A percentile compares a stretch with the other conserved stretches of the same genome.
Conservation (phyloP, 2,113 vertebrate genomes). For the Larimichthys crocea region DNA sequence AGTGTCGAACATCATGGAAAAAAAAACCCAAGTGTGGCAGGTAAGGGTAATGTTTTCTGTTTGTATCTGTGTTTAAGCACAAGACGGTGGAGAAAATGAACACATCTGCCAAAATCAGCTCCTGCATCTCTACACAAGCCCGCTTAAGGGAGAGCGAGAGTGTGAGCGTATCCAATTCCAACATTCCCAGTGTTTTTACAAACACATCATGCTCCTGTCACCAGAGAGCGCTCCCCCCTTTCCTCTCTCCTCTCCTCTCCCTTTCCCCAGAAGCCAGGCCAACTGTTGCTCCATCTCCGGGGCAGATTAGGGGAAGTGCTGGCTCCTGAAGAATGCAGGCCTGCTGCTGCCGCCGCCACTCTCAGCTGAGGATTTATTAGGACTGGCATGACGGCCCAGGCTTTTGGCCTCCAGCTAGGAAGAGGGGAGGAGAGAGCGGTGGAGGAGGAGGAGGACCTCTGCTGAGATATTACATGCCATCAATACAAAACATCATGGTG, state of each 20-base stretch:
- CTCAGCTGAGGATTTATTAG: constrained; percentile 77
- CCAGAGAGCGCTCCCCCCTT: constrained; percentile 30
- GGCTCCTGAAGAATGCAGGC: constrained; percentile 78
- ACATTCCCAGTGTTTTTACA: constrained; percentile 70
- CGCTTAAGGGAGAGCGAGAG: constrained; percentile 33
- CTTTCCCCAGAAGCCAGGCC: constrained; percentile 58
- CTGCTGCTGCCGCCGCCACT: constrained; percentile 71
- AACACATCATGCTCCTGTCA: constrained; percentile 65
- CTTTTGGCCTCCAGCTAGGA: constrained; percentile 56
- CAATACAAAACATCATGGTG: constrained; percentile 54
- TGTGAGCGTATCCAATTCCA: constrained; percentile 56
- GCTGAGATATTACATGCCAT: constrained; percentile 62
- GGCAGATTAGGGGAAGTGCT: constrained; percentile 74
- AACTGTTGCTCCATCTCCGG: constrained; percentile 76
- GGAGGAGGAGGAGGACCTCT: constrained; percentile 58
- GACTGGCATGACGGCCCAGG: constrained; percentile 63
- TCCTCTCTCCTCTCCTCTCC: not conserved
- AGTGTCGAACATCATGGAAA: constrained; percentile 34
- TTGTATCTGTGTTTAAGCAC: constrained; percentile 42
- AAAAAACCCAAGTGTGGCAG: constrained; percentile 43
- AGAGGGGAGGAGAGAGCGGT: constrained; percentile 35
- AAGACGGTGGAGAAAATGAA: constrained; percentile 49
- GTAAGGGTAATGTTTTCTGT: constrained; percentile 42
- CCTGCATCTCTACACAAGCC: constrained; percentile 47
- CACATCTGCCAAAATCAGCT: constrained; percentile 64